Percentiles rank a stretch among this genome's conserved stretches.
Conservation (phyloP, 2,888 invertebrate species). For the Microdon myrmicae region DNA sequence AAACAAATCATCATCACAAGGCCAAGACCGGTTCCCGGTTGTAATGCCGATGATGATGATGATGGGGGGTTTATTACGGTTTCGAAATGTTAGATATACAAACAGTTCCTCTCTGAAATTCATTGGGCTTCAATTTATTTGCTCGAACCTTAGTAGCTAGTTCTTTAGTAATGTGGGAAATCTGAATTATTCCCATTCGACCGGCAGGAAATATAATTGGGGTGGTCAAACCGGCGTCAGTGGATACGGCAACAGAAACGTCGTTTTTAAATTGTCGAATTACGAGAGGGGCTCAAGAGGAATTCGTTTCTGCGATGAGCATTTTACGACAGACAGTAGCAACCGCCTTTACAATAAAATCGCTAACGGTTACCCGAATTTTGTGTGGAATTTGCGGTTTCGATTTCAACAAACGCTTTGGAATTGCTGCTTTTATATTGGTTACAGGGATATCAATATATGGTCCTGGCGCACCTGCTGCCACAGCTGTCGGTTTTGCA, state of each 20-base stretch:
- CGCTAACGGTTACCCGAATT: slow-evolving; percentile 92
- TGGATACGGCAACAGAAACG: slow-evolving; percentile 96
- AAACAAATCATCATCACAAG: no score
- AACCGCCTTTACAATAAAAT: slow-evolving; percentile 94
- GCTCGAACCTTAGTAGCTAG: slow-evolving; percentile 88
- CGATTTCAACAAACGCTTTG: slow-evolving; percentile 86
- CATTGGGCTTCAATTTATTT: slow-evolving; percentile 89
- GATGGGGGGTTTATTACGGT: no score
- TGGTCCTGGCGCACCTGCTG: slow-evolving; percentile 58
- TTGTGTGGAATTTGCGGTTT: slow-evolving; percentile 95
- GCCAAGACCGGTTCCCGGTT: no score
- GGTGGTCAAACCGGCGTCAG: slow-evolving; percentile 93
- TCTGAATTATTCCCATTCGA: slow-evolving; percentile 85
- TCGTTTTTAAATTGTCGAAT: slow-evolving; percentile 85
- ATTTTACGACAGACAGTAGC: slow-evolving; percentile 87
- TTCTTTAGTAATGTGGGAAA: slow-evolving; percentile 81
- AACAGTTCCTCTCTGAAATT: slow-evolving; percentile 96
- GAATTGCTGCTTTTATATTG: slow-evolving; percentile 87
- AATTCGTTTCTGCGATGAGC: slow-evolving; percentile 95
- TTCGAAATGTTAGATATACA: slow-evolving; percentile 95
- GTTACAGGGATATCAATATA: slow-evolving; percentile 83
- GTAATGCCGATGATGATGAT: no score
- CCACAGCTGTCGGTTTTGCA: slow-evolving; percentile 49
- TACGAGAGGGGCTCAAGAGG: slow-evolving; percentile 92
- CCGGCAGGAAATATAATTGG: slow-evolving; percentile 95